Evolutionary conservation across 1,140 invertebrate species (phyloP), one percentile per base, ranked within the genome.

Genomic region (Pseudomyrmex concolor): DNA sequence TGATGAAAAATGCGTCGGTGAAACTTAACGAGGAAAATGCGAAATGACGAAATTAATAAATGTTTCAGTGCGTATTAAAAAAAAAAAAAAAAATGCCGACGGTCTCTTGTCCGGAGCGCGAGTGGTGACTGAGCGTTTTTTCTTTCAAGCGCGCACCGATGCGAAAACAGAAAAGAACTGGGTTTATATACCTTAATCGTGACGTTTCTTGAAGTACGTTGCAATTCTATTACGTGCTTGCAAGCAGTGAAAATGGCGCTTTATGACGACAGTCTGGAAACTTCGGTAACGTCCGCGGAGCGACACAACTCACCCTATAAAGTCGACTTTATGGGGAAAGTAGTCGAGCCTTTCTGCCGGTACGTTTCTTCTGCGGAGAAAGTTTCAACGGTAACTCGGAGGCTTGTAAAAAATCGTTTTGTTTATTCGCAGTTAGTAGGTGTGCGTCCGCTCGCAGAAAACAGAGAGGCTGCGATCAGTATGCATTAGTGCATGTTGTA

Each of bases 211-310:
- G 19, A 12, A 70, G 82, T 88, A 84, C 54, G 73, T 84, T 83
- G 74, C 84, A 84, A 89, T 89, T 88, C 86, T 89, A 89, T 89
- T 85, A 87, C 70, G 64, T 71, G 68, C 87, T 83, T 66, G 60
- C 59, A 63, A 76, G 78, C 73, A 85, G 85, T 70, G 87, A 89
- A 80, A 89, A 87, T 83, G 71, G 80, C 70, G 72, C 70, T 89
- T 89, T 89, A 89, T 84, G 86, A 89, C 80, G 84, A 88, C 70
- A 89, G 87, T 89, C 87, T 88, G 70, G 80, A 88, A 89, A 89
- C 86, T 89, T 88, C 2, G 84, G 73, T 74, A 51, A 76, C 85
- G 63, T 85, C 78, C 83, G 55, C 50, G 68, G 51, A 76, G 54
- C 86, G 80, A 84, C 84, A 64, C 86, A 84, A 80, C 22, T 88